A percentile compares a stretch with the other conserved stretches of the same genome.
Evolutionary conservation across 2,113 vertebrate genomes (phyloP).

Genomic region (Spermophilus dauricus): DNA sequence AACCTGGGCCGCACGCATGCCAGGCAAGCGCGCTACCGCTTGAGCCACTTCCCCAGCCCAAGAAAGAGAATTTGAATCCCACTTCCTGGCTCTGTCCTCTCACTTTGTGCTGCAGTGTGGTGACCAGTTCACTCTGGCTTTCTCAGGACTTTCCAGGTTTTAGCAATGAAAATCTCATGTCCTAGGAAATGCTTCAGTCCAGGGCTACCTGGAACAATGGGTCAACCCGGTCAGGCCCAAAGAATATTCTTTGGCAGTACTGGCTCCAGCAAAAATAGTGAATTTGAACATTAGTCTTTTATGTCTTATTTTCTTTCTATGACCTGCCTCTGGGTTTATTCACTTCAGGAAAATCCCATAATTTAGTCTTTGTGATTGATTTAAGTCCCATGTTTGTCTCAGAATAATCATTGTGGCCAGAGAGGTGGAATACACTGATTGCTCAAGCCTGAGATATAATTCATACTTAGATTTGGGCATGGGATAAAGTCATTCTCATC

Average conservation of each 20-base stretch:
- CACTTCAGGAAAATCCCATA: slow-evolving; percentile 2
- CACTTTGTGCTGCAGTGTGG: not conserved
- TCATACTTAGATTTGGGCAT: not conserved
- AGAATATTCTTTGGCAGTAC: not conserved
- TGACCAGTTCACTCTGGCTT: not conserved
- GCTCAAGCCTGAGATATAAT: not conserved
- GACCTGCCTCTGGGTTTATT: slow-evolving; percentile 1
- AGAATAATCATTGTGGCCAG: not conserved
- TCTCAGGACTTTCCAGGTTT: not conserved
- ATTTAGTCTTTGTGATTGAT: not conserved
- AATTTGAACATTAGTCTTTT: not conserved
- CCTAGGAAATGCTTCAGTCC: not conserved
- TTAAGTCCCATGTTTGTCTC: not conserved
- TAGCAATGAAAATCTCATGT: not conserved
- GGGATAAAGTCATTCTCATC: not conserved
- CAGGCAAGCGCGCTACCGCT: no score
- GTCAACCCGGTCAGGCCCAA: not conserved
- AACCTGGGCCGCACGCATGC: no score
- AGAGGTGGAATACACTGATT: not conserved
- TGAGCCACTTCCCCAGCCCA: no score
- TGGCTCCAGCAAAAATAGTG: not conserved
- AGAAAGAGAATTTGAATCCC: not conserved
- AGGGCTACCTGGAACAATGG: not conserved
- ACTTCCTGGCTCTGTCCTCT: not conserved
- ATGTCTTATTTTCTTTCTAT: not conserved